These are phyloP conservation scores for Meiosimyza platycephala DNA, from an alignment of 2,888 invertebrate genomes.

Conservation along the genomic window DNA sequence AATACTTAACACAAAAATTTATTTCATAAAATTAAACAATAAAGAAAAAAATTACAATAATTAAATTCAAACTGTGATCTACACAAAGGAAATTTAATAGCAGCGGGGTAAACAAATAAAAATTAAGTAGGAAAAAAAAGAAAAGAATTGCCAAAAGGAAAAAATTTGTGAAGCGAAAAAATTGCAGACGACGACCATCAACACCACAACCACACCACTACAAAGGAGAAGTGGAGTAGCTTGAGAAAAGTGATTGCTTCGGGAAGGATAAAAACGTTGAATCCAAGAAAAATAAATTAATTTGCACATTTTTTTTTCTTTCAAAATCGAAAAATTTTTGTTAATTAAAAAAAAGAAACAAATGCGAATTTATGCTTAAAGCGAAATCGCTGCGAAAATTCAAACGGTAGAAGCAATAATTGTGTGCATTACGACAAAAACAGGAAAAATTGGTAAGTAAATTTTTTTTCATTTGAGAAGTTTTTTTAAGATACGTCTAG, in stretches of 20 bases:
- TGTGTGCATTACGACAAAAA: constrained; percentile 35
- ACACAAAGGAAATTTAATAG: constrained; percentile 45
- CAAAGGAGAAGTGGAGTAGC: constrained; percentile 43
- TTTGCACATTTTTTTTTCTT: constrained; percentile 7
- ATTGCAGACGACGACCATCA: constrained; percentile 37
- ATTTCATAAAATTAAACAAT: constrained; percentile 53
- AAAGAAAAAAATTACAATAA: constrained; percentile 55
- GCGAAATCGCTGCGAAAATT: background rate
- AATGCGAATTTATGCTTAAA: constrained; percentile 8
- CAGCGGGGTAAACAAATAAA: background rate
- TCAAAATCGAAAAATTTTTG: constrained; percentile 12
- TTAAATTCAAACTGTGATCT: constrained; percentile 60
- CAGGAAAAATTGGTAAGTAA: constrained; percentile 15
- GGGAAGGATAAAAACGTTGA: constrained; percentile 40
- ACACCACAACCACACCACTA: constrained; percentile 28
- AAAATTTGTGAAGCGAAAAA: constrained; percentile 44
- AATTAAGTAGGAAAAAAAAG: constrained; percentile 40
- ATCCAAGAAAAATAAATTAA: constrained; percentile 14
- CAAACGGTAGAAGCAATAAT: constrained; percentile 30
- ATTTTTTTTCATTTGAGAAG: background rate
- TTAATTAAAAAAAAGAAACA: constrained; percentile 4
- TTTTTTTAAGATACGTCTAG: background rate
- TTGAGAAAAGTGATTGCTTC: constrained; percentile 43
- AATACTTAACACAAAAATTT: constrained; percentile 61
- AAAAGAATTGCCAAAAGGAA: constrained; percentile 46